Percentiles rank a stretch among this genome's conserved stretches.
These are phyloP conservation scores for Alcedo atthis DNA, from an alignment of 2,797 vertebrate genomes.

Conservation along the genomic window DNA sequence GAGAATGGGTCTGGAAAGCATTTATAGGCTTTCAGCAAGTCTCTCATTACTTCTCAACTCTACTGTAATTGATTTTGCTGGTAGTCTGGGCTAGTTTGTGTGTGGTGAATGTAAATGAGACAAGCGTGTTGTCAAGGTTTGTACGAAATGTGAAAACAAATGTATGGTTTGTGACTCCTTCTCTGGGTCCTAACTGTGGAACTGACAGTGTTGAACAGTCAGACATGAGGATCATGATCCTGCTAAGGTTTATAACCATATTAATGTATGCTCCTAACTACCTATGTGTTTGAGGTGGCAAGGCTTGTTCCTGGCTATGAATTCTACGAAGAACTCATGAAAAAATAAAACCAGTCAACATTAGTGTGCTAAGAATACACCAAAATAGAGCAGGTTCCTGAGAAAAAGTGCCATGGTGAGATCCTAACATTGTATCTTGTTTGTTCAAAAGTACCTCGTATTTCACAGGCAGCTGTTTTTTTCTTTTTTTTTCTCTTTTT, in stretches of 20 bases:
- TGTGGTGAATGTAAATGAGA: background rate
- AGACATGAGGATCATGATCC: background rate
- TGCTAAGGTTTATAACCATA: accelerated
- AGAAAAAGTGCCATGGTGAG: background rate
- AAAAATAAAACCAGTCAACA: background rate
- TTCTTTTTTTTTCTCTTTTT: background rate
- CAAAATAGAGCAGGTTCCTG: background rate
- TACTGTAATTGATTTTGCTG: background rate
- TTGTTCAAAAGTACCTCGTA: background rate
- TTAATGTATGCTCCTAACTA: background rate
- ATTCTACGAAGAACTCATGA: background rate
- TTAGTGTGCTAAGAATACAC: background rate
- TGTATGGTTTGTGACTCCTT: background rate
- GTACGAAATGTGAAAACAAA: background rate
- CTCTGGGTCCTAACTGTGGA: background rate
- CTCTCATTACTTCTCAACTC: background rate
- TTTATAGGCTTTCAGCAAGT: background rate
- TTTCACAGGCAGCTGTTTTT: background rate
- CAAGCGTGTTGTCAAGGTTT: background rate
- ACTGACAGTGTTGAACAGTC: background rate
- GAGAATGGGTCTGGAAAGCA: background rate
- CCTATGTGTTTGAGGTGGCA: background rate
- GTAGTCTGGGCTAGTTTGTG: background rate
- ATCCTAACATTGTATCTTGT: background rate
- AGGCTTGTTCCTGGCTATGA: background rate